These are phyloP conservation scores for Gymnothorax javanicus DNA, from an alignment of 2,797 vertebrate species.

Conservation along the genomic window DNA sequence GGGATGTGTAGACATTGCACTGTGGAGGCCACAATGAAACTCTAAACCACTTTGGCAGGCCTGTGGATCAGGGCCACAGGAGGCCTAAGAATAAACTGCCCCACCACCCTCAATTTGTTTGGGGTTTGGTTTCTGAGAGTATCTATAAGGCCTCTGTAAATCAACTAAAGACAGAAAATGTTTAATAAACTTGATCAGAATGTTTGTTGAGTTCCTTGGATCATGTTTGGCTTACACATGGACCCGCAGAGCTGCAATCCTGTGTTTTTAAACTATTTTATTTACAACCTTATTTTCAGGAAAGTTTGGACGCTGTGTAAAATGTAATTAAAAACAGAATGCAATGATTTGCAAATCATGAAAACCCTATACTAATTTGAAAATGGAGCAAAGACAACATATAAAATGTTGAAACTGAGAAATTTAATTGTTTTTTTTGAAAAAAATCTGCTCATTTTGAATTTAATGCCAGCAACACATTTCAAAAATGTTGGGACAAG, in stretches of 20 bases:
- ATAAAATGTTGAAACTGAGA: too few species aligned
- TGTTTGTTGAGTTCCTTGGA: background rate
- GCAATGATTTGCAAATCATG: too few species aligned
- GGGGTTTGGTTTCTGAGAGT: slow-evolving; percentile 9
- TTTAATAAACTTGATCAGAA: background rate
- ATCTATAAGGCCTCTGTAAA: background rate
- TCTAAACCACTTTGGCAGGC: slow-evolving; percentile 18
- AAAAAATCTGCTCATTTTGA: too few species aligned
- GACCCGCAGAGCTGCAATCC: background rate
- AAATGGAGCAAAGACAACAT: too few species aligned
- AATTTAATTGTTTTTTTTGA: too few species aligned
- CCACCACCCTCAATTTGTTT: slow-evolving; percentile 22
- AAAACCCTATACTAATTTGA: too few species aligned
- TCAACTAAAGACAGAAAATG: background rate
- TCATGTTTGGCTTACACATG: background rate
- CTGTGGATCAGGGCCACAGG: slow-evolving; percentile 6
- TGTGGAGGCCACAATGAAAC: slow-evolving; percentile 12
- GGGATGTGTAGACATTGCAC: background rate
- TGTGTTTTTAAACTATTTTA: slow-evolving; percentile 1
- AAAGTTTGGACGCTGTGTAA: too few species aligned
- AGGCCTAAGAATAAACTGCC: slow-evolving; percentile 30
- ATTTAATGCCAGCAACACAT: too few species aligned
- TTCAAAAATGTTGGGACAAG: too few species aligned
- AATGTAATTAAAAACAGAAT: too few species aligned
- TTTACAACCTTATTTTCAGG: background rate